A percentile compares a stretch with the other conserved stretches of the same genome.
Evolutionary conservation across 2,888 invertebrate genomes (phyloP).

Genomic region (Plebejus anna): DNA sequence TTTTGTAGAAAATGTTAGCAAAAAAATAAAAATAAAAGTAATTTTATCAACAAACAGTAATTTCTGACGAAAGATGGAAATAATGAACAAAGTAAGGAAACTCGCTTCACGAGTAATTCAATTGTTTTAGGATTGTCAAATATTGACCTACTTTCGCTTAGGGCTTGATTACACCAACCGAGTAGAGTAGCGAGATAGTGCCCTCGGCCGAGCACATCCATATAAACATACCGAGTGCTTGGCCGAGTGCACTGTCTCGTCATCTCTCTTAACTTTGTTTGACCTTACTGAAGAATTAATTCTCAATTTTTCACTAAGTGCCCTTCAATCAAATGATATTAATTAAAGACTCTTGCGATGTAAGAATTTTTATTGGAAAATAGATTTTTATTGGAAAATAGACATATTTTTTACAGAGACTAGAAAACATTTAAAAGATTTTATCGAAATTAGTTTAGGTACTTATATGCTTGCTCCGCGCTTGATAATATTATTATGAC

Average conservation of each 20-base stretch:
- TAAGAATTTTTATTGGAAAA: background rate
- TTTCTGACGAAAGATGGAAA: constrained; percentile 31
- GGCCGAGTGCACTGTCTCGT: no score
- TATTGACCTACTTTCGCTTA: constrained; percentile 32
- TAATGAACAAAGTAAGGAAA: constrained; percentile 40
- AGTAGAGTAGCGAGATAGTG: no score
- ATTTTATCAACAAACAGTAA: background rate
- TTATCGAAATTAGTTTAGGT: no score
- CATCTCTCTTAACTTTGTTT: background rate
- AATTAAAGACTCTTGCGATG: background rate
- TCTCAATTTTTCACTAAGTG: background rate
- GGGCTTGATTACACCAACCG: no score
- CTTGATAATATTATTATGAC: no score
- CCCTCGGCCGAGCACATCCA: no score
- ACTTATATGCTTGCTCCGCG: no score
- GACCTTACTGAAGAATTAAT: background rate
- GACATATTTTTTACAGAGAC: no score
- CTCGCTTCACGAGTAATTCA: constrained; percentile 31
- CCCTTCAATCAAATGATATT: no score
- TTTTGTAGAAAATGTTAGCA: background rate
- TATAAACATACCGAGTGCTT: no score
- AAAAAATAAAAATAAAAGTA: background rate
- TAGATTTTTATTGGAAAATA: background rate
- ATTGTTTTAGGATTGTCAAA: constrained; percentile 27
- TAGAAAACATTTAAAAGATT: no score